These are phyloP conservation scores for Melospiza melodia DNA, from an alignment of 2,113 vertebrate genomes.

Conservation along the genomic window DNA sequence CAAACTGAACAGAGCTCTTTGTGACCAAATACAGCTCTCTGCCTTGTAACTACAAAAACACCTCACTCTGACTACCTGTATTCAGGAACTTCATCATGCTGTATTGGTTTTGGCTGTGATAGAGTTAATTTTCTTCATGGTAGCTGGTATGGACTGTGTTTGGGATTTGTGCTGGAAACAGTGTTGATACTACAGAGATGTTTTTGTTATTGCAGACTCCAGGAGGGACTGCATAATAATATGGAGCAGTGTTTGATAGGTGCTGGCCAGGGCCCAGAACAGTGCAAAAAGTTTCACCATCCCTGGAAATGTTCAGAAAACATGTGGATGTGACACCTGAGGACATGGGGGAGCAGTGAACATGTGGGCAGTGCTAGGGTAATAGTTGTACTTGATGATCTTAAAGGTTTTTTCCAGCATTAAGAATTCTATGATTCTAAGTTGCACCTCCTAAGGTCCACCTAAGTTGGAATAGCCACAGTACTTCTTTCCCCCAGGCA, in stretches of 20 bases:
- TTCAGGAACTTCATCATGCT: neutral
- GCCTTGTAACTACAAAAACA: neutral
- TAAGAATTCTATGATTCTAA: neutral
- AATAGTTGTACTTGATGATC: neutral
- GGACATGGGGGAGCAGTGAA: neutral
- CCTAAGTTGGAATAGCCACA: neutral
- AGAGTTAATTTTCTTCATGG: neutral
- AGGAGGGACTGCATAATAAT: neutral
- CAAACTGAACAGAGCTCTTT: neutral
- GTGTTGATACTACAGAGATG: neutral
- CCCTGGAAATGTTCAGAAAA: neutral
- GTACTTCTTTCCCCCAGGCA: neutral
- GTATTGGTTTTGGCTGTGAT: neutral
- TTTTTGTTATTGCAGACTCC: neutral
- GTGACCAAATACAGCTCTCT: neutral
- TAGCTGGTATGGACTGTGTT: neutral
- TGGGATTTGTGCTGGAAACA: neutral
- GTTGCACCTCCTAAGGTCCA: neutral
- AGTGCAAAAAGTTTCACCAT: neutral
- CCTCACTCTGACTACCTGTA: neutral
- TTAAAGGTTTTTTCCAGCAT: neutral
- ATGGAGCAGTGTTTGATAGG: neutral
- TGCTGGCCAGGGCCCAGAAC: neutral
- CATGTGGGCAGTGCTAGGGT: neutral
- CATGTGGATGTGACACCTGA: neutral